Percentiles rank a stretch among this genome's conserved stretches.
phyloP scores from a whole-genome alignment of 2,797 vertebrate genomes.

The Hybognathus amarus region DNA sequence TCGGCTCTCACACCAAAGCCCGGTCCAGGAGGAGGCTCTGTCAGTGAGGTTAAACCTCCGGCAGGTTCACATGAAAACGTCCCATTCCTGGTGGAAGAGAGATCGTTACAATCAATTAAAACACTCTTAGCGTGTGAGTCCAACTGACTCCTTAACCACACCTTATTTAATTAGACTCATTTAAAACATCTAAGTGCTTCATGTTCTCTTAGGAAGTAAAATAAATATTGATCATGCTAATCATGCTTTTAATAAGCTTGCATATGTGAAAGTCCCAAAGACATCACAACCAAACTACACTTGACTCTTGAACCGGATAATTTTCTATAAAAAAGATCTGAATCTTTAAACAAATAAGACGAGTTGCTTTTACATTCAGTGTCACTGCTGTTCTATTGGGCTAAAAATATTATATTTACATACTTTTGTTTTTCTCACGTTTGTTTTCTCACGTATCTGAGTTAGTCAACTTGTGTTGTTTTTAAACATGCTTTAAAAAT shows the following conservation, averaged over 20 bases:
- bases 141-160: neutral
- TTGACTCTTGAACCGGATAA: neutral
- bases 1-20: constrained; percentile 91
- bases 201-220: neutral
- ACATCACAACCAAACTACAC: neutral
- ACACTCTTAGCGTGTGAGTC: neutral
- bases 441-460: too few relatives aligned
- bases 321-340: neutral
- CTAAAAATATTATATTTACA: too few relatives aligned
- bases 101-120: constrained; percentile 27
- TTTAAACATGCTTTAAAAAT: too few relatives aligned
- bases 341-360: neutral
- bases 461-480: too few relatives aligned
- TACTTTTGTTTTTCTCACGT: too few relatives aligned
- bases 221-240: neutral
- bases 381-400: neutral
- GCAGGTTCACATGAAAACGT: constrained; percentile 97
- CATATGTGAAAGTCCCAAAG: neutral
- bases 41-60: constrained; percentile 91
- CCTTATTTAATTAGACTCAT: neutral
- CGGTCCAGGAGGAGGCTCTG: constrained; percentile 89
- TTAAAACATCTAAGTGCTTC: neutral
- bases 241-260: neutral
- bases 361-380: neutral
- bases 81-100: constrained; percentile 77